Base-by-base conservation (phyloP, 2,888 invertebrate genomes). In the Catocala fraxini region DNA sequence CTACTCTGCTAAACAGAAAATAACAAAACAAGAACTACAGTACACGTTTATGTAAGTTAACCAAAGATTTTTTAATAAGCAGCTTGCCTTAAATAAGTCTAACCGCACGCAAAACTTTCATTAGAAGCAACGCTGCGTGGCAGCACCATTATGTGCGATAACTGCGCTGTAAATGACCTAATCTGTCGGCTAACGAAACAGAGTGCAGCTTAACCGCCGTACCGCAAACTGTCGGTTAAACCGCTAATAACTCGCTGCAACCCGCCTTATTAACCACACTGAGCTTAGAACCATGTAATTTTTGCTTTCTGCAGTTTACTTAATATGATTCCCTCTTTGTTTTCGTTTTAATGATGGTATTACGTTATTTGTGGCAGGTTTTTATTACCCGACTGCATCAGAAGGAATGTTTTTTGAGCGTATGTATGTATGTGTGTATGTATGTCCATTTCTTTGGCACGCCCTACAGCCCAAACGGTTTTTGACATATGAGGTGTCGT, bases 191-290 rank as follows among this genome's bases (percentile, higher is more conserved):
- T 66, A 73, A 75, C 48, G 58, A 57, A 51, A 64, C 56, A 59
- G 55, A 43, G 56, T 73, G 51, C 47, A 59, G 65, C 63, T 76
- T 63, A 63, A 58, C 51, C 56, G 42, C 58, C 11, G 55, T 59
- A 52, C 39, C 51, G 52, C 65, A 43, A 68, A 68, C 53, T 39
- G 68, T 51, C 52, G 56, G 71, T 71, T 63, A 57, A 60, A 56
- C 56, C 33, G 42, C 52, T 62, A 68, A 69, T 74, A 73, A 74
- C 71, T 74, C 66, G 15, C 63, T 69, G 63, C 69, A 71, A 66
- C 56, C 59, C 43, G 48, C 59, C 59, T 74, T 63, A 56, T 56
- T 56, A 56, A 51, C 35, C 15, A 15, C 34, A 25, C 13, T 47
- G n/a, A 48, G 33, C 48, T 48, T 48, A 11, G 15, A 25, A 15